Evolutionary conservation across 1,140 invertebrate genomes (phyloP), one percentile per base, ranked within the genome.

Genomic region (Campoletis sonorensis): DNA sequence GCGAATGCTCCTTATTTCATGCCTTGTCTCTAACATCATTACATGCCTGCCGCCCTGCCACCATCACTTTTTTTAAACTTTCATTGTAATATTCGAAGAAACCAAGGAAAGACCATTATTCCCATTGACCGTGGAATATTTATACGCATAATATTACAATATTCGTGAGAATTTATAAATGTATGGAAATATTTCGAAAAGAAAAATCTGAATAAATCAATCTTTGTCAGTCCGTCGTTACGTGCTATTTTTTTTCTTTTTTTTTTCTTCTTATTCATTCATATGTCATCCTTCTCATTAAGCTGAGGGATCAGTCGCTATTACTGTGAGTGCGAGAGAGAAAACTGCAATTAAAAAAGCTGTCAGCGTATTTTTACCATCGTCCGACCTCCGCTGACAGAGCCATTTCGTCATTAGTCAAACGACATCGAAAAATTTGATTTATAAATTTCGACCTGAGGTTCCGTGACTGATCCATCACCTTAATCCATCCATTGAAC

Each of bases 1-100:
- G 54, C 54, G 54, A 21, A 58, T 23, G 21, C 40, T 3, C 40
- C 11, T 45, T 11, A 21, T 58, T 5, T n/a, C n/a, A 1, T 58
- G 18, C 18, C 4, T 58, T 58, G 54, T 58, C 21, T 58, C 21
- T 54, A 21, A 7, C 51, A 1, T 58, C 21, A 10, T 58, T n/a
- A 58, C 2, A 23, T 58, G 40, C 54, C 54, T 58, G 54, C 54
- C 54, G 54, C 54, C 54, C 21, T 58, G 54, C 54, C 54, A 58
- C 18, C 5, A 58, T n/a, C 7, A 58, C 54, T n/a, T 58, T n/a
- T n/a, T 23, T 58, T 8, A 58, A 18, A 58, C 5, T 1, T n/a
- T 33, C 30, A 33, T 33, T 33, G 2, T 33, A 33, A 33, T 45
- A 45, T 45, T 45, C 8, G 21, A 13, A 58, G 1, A 58, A 58